These are phyloP conservation scores for Anas platyrhynchos DNA, from an alignment of 2,113 vertebrate genomes.

Conservation along the genomic window DNA sequence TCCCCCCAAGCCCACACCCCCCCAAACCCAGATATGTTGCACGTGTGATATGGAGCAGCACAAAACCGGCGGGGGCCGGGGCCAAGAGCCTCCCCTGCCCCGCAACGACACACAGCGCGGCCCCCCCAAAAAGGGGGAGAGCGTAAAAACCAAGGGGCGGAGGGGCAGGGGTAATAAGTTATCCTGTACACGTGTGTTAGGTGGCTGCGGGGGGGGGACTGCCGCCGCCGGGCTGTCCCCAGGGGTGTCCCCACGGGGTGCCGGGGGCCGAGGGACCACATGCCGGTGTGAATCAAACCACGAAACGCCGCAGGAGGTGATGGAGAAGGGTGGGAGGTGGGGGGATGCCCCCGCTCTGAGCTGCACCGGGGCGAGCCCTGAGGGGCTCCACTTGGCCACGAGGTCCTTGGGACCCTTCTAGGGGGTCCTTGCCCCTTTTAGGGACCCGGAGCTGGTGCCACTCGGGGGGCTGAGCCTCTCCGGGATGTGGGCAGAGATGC, in stretches of 20 bases:
- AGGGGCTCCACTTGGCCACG: background rate
- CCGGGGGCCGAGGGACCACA: background rate
- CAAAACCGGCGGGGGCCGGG: background rate
- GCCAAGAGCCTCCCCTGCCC: rapidly evolving
- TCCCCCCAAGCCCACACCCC: background rate
- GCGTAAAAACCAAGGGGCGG: background rate
- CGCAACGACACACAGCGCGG: background rate
- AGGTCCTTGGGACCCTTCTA: too few species aligned
- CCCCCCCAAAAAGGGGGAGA: background rate
- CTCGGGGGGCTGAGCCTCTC: background rate
- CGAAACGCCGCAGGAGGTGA: background rate
- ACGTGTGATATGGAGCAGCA: conserved; percentile 19
- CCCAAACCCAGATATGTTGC: background rate
- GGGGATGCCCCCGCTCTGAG: background rate
- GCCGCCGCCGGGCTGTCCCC: rapidly evolving
- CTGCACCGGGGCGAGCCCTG: background rate
- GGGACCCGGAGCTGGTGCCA: rapidly evolving
- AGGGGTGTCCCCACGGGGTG: rapidly evolving
- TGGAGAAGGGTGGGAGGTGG: background rate
- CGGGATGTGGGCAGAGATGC: background rate
- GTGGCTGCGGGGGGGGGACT: background rate
- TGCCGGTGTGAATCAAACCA: background rate
- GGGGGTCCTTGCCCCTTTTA: background rate
- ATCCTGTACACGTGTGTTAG: conserved; percentile 53
- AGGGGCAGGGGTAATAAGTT: conserved; percentile 22